These are phyloP conservation scores for Merluccius polli DNA, from an alignment of 2,797 vertebrate species.

Conservation along the genomic window DNA sequence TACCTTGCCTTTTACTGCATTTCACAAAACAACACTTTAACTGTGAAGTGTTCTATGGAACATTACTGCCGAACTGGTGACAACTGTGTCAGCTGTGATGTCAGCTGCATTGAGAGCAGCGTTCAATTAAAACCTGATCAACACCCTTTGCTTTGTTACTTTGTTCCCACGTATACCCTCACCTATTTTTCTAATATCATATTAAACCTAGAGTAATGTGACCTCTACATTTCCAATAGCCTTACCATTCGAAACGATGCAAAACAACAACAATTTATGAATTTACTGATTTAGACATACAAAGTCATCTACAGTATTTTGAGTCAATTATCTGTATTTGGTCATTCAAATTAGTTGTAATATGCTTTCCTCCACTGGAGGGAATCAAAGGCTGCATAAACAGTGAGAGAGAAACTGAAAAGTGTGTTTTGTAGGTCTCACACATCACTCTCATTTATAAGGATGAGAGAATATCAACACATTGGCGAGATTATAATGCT, in stretches of 20 bases:
- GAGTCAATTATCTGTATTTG: background rate
- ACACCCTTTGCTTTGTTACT: background rate
- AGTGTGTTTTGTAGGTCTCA: background rate
- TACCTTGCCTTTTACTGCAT: background rate
- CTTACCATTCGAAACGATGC: background rate
- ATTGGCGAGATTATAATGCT: too few species aligned
- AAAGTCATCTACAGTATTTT: background rate
- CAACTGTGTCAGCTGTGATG: background rate
- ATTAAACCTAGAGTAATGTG: too few species aligned
- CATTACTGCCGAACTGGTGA: background rate
- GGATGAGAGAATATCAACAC: background rate
- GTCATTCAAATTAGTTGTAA: background rate
- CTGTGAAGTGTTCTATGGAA: background rate
- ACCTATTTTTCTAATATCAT: background rate
- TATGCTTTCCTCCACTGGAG: slow-evolving; percentile 39
- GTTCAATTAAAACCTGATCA: background rate
- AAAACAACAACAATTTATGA: too few species aligned
- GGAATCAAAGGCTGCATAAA: slow-evolving; percentile 53
- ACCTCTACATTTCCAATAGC: background rate
- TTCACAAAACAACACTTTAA: background rate
- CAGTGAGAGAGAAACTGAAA: background rate
- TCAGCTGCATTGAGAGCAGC: background rate
- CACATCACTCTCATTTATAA: background rate
- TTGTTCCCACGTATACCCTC: background rate
- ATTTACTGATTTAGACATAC: too few species aligned